These are phyloP conservation scores for Heliothis subflexa DNA, from an alignment of 1,140 invertebrate species.

Conservation along the genomic window DNA sequence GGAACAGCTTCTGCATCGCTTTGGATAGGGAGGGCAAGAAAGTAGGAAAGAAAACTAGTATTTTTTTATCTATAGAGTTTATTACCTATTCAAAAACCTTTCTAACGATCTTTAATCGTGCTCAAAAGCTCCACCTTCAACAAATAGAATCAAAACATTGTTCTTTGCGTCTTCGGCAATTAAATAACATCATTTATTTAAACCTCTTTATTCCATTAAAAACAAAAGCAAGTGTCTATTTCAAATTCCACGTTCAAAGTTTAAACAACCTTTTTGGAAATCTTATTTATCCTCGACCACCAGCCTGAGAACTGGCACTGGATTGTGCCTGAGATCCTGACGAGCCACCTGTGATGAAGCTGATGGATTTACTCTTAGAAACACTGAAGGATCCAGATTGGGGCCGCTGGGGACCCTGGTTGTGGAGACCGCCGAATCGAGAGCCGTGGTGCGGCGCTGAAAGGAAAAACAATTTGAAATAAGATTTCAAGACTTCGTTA, in stretches of 20 bases:
- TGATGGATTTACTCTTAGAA: constrained; percentile 68
- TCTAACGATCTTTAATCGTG: no score
- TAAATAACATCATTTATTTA: no score
- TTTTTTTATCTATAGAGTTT: no score
- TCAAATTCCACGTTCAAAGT: not conserved
- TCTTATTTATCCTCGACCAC: constrained; percentile 3
- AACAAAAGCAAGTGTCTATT: not conserved
- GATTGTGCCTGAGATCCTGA: constrained; percentile 44
- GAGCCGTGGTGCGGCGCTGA: constrained; percentile 3
- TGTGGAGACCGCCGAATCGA: not conserved
- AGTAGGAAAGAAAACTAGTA: no score
- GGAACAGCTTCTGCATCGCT: no score
- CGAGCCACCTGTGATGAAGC: constrained; percentile 55
- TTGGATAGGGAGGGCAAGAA: no score
- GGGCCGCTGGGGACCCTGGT: not conserved
- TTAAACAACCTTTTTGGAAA: not conserved
- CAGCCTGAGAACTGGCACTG: not conserved
- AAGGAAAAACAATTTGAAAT: not conserved
- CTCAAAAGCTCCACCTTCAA: no score
- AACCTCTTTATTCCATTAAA: no score
- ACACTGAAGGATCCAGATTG: constrained; percentile 56
- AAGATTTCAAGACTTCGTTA: no score
- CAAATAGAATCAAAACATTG: no score
- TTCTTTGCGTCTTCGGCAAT: no score
- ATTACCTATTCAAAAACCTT: no score